These are phyloP conservation scores for Umimayanthus chanpuru DNA, from an alignment of 92 coral and sea anemone genomes.

Conservation along the genomic window DNA sequence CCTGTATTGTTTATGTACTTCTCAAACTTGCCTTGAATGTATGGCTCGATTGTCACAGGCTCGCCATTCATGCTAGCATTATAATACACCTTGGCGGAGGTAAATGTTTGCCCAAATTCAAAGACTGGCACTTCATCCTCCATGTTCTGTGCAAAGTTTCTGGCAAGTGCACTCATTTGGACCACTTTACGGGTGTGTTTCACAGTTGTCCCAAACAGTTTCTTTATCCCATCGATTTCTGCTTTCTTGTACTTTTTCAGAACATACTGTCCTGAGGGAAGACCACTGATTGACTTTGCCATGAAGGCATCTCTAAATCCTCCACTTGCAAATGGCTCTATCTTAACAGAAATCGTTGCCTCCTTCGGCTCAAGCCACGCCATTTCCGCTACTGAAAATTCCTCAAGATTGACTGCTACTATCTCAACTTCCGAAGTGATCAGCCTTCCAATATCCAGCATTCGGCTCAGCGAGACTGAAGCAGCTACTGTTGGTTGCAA, in stretches of 20 bases:
- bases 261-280: slow-evolving; percentile 47
- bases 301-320: slow-evolving; percentile 48
- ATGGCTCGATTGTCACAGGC: slow-evolving; percentile 50
- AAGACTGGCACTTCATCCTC: slow-evolving; percentile 10
- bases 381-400: slow-evolving; percentile 31
- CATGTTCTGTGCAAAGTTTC: slow-evolving; percentile 41
- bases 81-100: slow-evolving; percentile 48
- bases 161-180: slow-evolving; percentile 49
- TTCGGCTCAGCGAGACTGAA: slow-evolving; percentile 23
- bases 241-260: slow-evolving; percentile 44
- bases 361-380: slow-evolving; percentile 44
- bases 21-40: slow-evolving; percentile 24
- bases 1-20: slow-evolving; percentile 31
- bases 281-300: slow-evolving; percentile 44
- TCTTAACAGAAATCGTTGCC: slow-evolving; percentile 35
- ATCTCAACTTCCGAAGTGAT: slow-evolving; percentile 14
- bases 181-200: slow-evolving; percentile 52
- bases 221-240: slow-evolving; percentile 31
- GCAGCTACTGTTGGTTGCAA: slow-evolving; percentile 15
- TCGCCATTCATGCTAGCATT: slow-evolving; percentile 39
- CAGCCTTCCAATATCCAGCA: slow-evolving; percentile 19
- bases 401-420: slow-evolving; percentile 24
- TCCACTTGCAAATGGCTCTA: slow-evolving; percentile 43
- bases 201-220: slow-evolving; percentile 34
- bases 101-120: slow-evolving; percentile 49